Evolutionary conservation across 2,888 invertebrate genomes (phyloP), one percentile per base, ranked within the genome.

Genomic region (Sminthurides aquaticus): DNA sequence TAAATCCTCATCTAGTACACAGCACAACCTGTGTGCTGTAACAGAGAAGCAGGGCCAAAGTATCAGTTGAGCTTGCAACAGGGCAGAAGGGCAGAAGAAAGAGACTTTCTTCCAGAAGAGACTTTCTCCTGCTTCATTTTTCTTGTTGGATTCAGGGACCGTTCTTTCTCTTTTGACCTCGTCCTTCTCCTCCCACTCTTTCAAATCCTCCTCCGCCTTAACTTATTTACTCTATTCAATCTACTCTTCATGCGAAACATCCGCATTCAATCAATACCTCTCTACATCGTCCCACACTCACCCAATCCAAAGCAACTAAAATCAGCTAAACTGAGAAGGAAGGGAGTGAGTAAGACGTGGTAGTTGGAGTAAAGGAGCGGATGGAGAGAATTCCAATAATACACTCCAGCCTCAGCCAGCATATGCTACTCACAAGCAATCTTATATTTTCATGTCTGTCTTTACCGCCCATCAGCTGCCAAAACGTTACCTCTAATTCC

Each of bases 401-500:
- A n/a, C n/a, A n/a, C n/a, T n/a, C 18, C 52, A 52, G 18, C 22
- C 20, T 52, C 22, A 5, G 8, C 52, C 22, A 20, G 5, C 15
- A 15, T 52, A n/a, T n/a, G n/a, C n/a, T n/a, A n/a, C n/a, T n/a
- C n/a, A n/a, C n/a, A n/a, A n/a, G n/a, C 52, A 22, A 8, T 22
- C 20, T 20, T 20, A 22, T 52, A 8, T 52, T 22, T 52, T 52
- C 43, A 34, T 34, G 43, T 15, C 43, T 15, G 43, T 52, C 22
- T 52, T 52, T 52, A 52, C 52, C 52, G 20, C 52, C 52, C 52
- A 52, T 52, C 52, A 15, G 20, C 18, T 52, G 52, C 52, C 52
- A 52, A 52, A 52, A 52, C 20, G 52, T 22, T 52, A 52, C 52
- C 52, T 52, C 52, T 52, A 52, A 52, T 52, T 52, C 43, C 52